Evolutionary conservation across 1,140 invertebrate species (phyloP).

Genomic region (Acarapis woodi): DNA sequence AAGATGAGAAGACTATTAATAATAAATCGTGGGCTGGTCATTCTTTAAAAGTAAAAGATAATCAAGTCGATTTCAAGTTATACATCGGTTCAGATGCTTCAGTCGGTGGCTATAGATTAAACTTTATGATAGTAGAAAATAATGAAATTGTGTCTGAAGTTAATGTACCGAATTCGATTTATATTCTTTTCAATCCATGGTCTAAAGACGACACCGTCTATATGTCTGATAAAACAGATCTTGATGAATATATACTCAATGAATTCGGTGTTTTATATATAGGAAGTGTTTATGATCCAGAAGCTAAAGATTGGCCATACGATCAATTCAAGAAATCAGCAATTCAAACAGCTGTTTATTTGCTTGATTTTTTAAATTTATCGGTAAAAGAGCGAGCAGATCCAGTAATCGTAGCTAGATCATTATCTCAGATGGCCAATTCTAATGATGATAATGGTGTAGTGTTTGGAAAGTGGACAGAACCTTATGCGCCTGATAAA

Average conservation of each 20-base stretch:
- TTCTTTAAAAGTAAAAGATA: neutral
- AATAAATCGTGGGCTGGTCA: too few species aligned
- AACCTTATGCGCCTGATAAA: constrained; percentile 33
- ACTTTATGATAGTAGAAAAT: neutral
- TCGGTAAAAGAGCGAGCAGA: constrained; percentile 31
- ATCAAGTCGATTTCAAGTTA: neutral
- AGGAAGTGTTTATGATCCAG: neutral
- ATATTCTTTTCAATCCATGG: constrained; percentile 49
- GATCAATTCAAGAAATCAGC: constrained; percentile 10
- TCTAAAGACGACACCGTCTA: constrained; percentile 25
- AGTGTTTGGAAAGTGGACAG: constrained; percentile 32
- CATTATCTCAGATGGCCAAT: constrained; percentile 18
- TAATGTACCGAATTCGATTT: constrained; percentile 3
- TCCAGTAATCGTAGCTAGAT: constrained; percentile 33
- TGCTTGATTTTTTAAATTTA: neutral
- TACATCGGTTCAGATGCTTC: neutral
- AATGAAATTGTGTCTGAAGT: neutral
- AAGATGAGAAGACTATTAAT: too few species aligned
- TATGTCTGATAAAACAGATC: constrained; percentile 26
- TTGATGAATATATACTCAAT: constrained; percentile 37
- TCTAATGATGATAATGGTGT: constrained; percentile 4
- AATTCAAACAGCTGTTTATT: neutral
- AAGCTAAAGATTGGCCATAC: neutral
- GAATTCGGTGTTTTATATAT: constrained; percentile 36
- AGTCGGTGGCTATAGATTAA: neutral